Percentiles rank a stretch among this genome's conserved stretches.
Evolutionary conservation across 2,888 invertebrate species (phyloP).

Genomic region (Emesis furor): DNA sequence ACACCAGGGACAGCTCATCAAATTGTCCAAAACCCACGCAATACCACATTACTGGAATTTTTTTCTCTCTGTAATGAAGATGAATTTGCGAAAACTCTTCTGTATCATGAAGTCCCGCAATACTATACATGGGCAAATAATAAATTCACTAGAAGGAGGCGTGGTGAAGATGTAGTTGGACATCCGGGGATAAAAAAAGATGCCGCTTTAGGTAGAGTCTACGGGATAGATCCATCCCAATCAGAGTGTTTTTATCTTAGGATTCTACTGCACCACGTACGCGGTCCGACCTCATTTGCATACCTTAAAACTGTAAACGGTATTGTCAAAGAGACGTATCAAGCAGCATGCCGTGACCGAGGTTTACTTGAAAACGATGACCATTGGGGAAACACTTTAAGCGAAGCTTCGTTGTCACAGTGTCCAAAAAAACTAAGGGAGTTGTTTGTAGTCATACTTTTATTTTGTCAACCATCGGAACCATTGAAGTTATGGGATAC

Average conservation of each 20-base stretch:
- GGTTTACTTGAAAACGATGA: constrained; percentile 74
- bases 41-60: constrained; percentile 26
- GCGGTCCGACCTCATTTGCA: constrained; percentile 77
- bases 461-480: constrained; percentile 70
- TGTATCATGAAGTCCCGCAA: constrained; percentile 58
- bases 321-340: constrained; percentile 67
- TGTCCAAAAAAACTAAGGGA: constrained; percentile 70
- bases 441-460: constrained; percentile 71
- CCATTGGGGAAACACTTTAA: constrained; percentile 74
- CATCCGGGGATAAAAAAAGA: constrained; percentile 68
- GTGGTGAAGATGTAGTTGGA: constrained; percentile 65
- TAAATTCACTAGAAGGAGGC: constrained; percentile 60
- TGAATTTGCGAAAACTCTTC: constrained; percentile 15
- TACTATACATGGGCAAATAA: constrained; percentile 63
- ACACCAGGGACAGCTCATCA: not conserved
- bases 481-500: constrained; percentile 70
- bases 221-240: constrained; percentile 31
- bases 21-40: not conserved
- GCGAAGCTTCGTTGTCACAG: constrained; percentile 70
- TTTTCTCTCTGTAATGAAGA: not conserved
- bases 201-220: constrained; percentile 32
- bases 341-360: constrained; percentile 70
- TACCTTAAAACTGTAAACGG: constrained; percentile 63
- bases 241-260: constrained; percentile 38
- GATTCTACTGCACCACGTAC: constrained; percentile 73